phyloP scores from a whole-genome alignment of 2,797 vertebrate species.

The Mormyrus proboscirostris region DNA sequence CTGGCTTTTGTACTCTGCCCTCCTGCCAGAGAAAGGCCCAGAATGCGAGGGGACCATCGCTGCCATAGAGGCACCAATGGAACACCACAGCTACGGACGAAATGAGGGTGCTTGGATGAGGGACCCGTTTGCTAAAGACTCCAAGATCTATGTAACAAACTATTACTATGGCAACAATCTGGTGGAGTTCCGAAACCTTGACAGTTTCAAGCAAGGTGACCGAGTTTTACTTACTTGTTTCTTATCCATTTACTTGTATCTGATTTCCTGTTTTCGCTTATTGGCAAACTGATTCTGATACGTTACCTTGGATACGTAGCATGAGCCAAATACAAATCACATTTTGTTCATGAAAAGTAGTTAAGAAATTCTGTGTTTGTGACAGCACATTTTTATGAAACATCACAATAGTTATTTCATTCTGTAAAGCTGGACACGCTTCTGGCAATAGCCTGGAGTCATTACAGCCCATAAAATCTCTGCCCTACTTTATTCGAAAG shows the following conservation, averaged over 20 bases:
- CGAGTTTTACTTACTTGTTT: background rate
- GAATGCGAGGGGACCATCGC: conserved; percentile 85
- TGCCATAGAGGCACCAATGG: conserved; percentile 73
- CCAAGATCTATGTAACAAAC: conserved; percentile 91
- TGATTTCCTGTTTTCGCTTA: background rate
- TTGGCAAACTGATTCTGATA: background rate
- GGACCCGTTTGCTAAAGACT: conserved; percentile 81
- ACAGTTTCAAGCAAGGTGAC: conserved; percentile 95
- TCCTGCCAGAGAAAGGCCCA: conserved; percentile 57
- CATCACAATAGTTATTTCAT: background rate
- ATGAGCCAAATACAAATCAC: background rate
- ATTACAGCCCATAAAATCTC: background rate
- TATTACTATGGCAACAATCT: conserved; percentile 96
- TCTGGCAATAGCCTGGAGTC: background rate
- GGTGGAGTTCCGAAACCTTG: conserved; percentile 91
- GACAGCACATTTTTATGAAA: background rate
- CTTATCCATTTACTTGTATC: background rate
- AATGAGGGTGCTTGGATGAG: conserved; percentile 99
- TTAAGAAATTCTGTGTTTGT: background rate
- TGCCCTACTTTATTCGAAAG: background rate
- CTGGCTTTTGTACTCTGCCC: background rate
- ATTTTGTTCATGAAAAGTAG: background rate
- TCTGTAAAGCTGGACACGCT: background rate
- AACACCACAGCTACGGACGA: conserved; percentile 91
- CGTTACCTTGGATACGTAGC: background rate